Evolutionary conservation across 2,113 vertebrate genomes (phyloP), one percentile per base, ranked within the genome.

Genomic region (Triplophysa tibetana): DNA sequence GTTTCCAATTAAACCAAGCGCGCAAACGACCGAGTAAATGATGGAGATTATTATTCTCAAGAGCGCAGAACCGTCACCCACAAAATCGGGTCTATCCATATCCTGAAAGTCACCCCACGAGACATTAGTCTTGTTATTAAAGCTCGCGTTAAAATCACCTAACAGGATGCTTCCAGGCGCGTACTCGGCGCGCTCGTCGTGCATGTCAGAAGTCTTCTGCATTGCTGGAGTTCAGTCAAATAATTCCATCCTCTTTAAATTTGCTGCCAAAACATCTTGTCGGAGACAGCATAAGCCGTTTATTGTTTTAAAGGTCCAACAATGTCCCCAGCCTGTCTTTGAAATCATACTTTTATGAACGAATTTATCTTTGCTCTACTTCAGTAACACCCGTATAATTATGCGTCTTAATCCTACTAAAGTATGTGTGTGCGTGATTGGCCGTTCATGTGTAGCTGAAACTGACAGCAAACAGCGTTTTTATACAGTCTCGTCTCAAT

Each of bases 21-120:
- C 96, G 0, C 98, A 99, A 1, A 99, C 96, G 84, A 96, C 92
- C 0, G 96, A 95, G 86, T 98, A 98, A 17, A 97, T 93, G 0
- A 94, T 87, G 0, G 97, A 98, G 85, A 98, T 93, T 64, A 93
- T 74, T 65, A 98, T 92, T 58, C 96, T 87, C 65, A 98, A 89
- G 1, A 90, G 87, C 0, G 93, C 88, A 0, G 94, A 94, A 13
- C 91, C 93, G 56, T 95, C 94, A 2, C 90, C 93, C 1, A 89
- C 85, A 23, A 89, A 86, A 0, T 94, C 93, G 0, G 86, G 67
- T 56, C 88, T 90, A 33, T 90, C 86, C 11, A 88, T 65, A 70
- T 88, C 86, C 43, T 90, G 85, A 2, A 91, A 70, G 65, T 92
- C 92, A 0, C 82, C 50, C 61, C 90, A 83, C 0, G 94, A 93